Conservation (phyloP, 2,888 invertebrate species). For the Electrophaes corylata region DNA sequence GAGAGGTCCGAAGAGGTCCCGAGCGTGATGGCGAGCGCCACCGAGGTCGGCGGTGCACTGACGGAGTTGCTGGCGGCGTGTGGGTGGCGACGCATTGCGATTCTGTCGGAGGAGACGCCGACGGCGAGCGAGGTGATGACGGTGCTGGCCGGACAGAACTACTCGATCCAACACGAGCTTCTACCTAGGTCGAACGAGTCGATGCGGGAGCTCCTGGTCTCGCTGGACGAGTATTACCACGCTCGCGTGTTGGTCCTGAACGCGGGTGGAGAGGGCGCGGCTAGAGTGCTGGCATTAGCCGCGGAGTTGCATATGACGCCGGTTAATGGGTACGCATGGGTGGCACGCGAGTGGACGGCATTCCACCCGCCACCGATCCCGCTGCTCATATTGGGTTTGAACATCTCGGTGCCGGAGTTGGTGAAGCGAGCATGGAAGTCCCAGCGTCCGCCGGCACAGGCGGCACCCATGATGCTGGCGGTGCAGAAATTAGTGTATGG, state of each 20-base stretch:
- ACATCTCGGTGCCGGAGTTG: no score
- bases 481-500: conserved; percentile 37
- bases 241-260: conserved; percentile 93
- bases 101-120: conserved; percentile 3
- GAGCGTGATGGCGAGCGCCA: conserved; percentile 22
- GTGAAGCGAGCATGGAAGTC: no score
- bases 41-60: conserved; percentile 1
- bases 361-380: conserved; percentile 43
- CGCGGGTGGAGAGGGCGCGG: conserved; percentile 85
- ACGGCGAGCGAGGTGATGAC: conserved; percentile 26
- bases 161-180: background rate
- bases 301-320: conserved; percentile 71
- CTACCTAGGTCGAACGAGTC: conserved; percentile 1
- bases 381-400: conserved; percentile 41
- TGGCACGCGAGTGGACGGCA: conserved; percentile 54
- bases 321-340: conserved; percentile 50
- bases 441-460: conserved; percentile 38
- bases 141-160: conserved; percentile 6
- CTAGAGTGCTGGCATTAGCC: conserved; percentile 88
- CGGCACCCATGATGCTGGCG: conserved; percentile 42
- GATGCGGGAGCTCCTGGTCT: conserved; percentile 71
- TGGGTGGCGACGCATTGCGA: conserved; percentile 19
- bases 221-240: conserved; percentile 59
- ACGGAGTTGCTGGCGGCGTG: background rate
- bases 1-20: conserved; percentile 20